Percentiles rank a stretch among this genome's conserved stretches.
These are phyloP conservation scores for Hirtodrosophila alboralis DNA, from an alignment of 2,888 invertebrate genomes.

Conservation along the genomic window DNA sequence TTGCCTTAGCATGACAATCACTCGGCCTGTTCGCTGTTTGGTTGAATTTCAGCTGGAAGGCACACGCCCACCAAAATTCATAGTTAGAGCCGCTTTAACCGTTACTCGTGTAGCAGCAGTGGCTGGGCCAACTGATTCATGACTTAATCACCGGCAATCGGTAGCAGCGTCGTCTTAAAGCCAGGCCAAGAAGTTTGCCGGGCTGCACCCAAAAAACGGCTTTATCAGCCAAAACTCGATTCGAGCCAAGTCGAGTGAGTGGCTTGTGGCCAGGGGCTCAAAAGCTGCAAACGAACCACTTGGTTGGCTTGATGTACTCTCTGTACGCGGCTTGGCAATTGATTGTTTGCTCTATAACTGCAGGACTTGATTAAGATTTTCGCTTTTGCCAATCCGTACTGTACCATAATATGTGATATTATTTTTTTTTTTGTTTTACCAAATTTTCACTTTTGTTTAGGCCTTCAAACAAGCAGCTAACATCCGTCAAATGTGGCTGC, in stretches of 20 bases:
- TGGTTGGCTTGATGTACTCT: constrained; percentile 40
- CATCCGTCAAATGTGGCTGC: constrained; percentile 56
- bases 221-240: constrained; percentile 53
- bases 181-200: constrained; percentile 23
- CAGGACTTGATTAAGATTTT: constrained; percentile 65
- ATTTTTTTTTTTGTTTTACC: too few species aligned
- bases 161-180: constrained; percentile 59
- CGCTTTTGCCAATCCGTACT: constrained; percentile 25
- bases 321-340: constrained; percentile 50
- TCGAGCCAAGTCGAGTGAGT: constrained; percentile 59
- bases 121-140: constrained; percentile 69
- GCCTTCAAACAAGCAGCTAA: constrained; percentile 36
- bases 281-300: constrained; percentile 44
- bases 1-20: constrained; percentile 72
- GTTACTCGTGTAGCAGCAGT: constrained; percentile 46
- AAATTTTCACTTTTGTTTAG: constrained; percentile 68
- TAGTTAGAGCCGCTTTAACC: constrained; percentile 67
- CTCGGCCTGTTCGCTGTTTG: constrained; percentile 44
- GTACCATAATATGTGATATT: constrained; percentile 11
- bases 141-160: constrained; percentile 76
- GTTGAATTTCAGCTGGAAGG: constrained; percentile 55
- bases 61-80: constrained; percentile 75
- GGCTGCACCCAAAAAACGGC: constrained; percentile 72
- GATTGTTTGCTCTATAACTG: constrained; percentile 78
- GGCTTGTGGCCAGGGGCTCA: constrained; percentile 60